Base-by-base conservation (phyloP, 2,888 invertebrate species). In the Eilema depressum region DNA sequence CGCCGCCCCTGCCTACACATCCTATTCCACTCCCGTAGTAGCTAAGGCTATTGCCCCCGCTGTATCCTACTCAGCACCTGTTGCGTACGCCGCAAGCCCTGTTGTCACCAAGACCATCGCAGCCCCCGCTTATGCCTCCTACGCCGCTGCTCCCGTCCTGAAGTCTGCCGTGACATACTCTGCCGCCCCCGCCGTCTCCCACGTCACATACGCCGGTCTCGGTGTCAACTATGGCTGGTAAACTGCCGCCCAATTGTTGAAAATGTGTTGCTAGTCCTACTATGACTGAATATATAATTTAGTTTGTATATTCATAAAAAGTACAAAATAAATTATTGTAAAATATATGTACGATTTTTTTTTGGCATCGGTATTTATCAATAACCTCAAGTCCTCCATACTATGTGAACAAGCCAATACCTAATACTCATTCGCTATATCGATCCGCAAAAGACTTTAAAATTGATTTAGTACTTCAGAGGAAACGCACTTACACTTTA, bases 191-290 rank as follows among this genome's bases (percentile, higher is more conserved):
- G 76, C 87, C n/a, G 81, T 86, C 64, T 78, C 86, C 79, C 83
- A 73, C 63, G 81, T 86, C 57, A 89, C 92, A 77, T 90, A 91
- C 92, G 63, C 81, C 75, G 78, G 97, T 70, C 94, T 96, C 64
- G 97, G 93, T 70, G 89, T 90, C 75, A 90, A 87, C 86, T 94
- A 94, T 82, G 94, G 93, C 67, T 94, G 94, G 94, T 93, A 86
- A 89, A 78, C 62, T 53, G 26, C 26, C 30, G 71, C 63, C 75
- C 77, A 26, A 69, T 71, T 83, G 72, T 79, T 84, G 65, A 41
- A 62, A 65, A 69, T 37, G 30, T 65, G 33, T 61, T 60, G 23
- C 53, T 69, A 69, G 69, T 69, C 69, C 33, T 3, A 60, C 56
- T 47, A 69, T 64, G 59, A 64, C 47, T 63, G 57, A 64, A 57